These are phyloP conservation scores for Sylvia borin DNA, from an alignment of 2,797 vertebrate species.

Conservation along the genomic window DNA sequence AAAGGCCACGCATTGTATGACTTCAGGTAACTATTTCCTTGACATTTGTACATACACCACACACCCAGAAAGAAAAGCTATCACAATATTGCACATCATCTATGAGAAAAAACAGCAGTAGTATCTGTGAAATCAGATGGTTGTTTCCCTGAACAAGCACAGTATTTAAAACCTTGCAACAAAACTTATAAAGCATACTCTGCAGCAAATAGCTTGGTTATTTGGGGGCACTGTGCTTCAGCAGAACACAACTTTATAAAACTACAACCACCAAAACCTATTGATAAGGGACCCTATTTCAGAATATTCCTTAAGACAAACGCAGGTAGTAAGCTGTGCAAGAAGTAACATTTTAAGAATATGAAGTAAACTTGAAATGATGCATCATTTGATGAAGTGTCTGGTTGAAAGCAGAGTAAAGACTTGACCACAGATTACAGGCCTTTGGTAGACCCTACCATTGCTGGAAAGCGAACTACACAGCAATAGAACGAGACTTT, in stretches of 20 bases:
- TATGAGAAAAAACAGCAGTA: background rate
- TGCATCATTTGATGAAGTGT: background rate
- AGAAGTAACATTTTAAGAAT: background rate
- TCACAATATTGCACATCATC: background rate
- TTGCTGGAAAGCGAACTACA: background rate
- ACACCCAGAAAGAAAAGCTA: background rate
- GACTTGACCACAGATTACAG: background rate
- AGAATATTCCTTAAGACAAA: background rate
- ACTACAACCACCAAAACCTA: background rate
- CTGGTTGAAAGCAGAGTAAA: background rate
- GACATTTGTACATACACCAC: background rate
- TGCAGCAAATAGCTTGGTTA: background rate
- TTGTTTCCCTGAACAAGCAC: background rate
- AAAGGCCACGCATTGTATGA: background rate
- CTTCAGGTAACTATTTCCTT: background rate
- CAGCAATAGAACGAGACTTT: background rate
- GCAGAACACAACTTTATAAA: background rate
- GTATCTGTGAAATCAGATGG: background rate
- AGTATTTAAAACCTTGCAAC: background rate
- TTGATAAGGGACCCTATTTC: rapidly evolving
- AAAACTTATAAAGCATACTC: background rate
- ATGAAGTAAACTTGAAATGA: background rate
- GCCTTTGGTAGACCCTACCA: background rate
- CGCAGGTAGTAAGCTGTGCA: background rate
- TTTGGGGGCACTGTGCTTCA: background rate